Conservation (phyloP, 2,797 vertebrate species). For the Chaetophractus vellerosus region DNA sequence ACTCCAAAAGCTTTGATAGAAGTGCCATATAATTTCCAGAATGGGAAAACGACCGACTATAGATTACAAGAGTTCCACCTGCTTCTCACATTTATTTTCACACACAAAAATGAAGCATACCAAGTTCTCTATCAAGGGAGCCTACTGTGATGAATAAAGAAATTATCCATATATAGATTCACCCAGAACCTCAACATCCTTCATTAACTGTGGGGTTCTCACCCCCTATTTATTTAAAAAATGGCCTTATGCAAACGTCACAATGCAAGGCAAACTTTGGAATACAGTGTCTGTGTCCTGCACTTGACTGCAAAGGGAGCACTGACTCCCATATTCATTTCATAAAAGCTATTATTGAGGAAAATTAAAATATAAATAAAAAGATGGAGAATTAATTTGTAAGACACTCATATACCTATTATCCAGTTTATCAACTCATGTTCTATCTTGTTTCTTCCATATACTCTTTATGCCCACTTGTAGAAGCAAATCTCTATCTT, state of each 20-base stretch:
- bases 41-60: slow-evolving; percentile 49
- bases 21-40: slow-evolving; percentile 62
- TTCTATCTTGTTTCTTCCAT: neutral
- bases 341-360: neutral
- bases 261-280: neutral
- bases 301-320: neutral
- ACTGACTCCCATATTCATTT: neutral
- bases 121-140: neutral
- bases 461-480: neutral
- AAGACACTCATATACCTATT: neutral
- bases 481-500: neutral
- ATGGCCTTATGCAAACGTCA: neutral
- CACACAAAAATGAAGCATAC: slow-evolving; percentile 16
- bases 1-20: slow-evolving; percentile 57
- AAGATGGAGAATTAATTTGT: neutral
- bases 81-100: slow-evolving; percentile 61
- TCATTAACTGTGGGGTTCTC: neutral
- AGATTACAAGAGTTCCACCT: slow-evolving; percentile 45
- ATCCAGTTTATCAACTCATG: neutral
- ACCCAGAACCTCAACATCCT: neutral
- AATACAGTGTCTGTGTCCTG: neutral
- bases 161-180: neutral
- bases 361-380: neutral
- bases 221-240: neutral
- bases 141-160: neutral